Evolutionary conservation across 2,113 vertebrate genomes (phyloP).

Genomic region (Corvus hawaiiensis): DNA sequence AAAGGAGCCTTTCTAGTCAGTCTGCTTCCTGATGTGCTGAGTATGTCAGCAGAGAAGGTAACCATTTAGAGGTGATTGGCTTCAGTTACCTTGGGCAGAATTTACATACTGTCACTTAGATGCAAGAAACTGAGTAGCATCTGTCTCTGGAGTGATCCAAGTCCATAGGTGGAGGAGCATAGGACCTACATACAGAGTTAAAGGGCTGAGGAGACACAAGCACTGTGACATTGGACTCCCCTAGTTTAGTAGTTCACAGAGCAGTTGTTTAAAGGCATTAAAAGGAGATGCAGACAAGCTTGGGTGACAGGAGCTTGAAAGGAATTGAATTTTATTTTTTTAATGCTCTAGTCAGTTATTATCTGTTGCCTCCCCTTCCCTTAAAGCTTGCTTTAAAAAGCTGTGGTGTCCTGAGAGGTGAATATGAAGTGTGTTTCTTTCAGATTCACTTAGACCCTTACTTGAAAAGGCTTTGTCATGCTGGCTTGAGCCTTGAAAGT

Average conservation of each 20-base stretch:
- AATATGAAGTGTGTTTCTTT: neutral
- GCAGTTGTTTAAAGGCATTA: neutral
- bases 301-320: neutral
- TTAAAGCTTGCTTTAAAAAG: neutral
- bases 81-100: neutral
- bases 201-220: neutral
- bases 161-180: neutral
- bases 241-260: neutral
- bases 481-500: slow-evolving; percentile 36
- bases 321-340: neutral
- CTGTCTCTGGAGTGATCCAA: neutral
- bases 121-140: neutral
- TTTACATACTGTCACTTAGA: neutral
- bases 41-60: neutral
- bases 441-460: neutral
- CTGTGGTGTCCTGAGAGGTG: neutral
- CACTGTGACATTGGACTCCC: fast-evolving
- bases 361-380: neutral
- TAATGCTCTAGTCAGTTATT: neutral
- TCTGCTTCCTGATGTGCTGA: neutral
- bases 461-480: slow-evolving; percentile 54
- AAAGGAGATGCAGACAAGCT: neutral
- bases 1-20: neutral
- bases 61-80: neutral
- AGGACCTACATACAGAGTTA: neutral